phyloP scores from a whole-genome alignment of 1,140 invertebrate species.

The Saccostrea glomerata region DNA sequence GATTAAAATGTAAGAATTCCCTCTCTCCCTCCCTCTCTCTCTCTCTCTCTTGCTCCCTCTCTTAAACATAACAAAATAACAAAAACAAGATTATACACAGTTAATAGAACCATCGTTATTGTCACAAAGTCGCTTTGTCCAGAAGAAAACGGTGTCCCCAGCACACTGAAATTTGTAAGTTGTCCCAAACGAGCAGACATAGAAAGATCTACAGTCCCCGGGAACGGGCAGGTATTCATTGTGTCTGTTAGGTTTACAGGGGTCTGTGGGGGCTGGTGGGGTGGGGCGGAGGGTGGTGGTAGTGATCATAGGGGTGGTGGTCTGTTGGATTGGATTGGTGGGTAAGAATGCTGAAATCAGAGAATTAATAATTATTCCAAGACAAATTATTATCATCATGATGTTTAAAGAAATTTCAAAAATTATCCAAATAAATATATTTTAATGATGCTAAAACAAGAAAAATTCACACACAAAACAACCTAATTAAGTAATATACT shows the following conservation, averaged over 20 bases:
- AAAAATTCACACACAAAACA: too few species aligned
- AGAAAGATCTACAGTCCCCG: slow-evolving; percentile 55
- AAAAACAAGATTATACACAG: slow-evolving; percentile 31
- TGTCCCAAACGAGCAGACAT: slow-evolving; percentile 57
- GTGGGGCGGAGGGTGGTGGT: background rate
- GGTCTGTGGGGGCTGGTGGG: slow-evolving; percentile 38
- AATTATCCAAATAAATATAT: too few species aligned
- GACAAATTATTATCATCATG: too few species aligned
- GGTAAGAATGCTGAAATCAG: background rate
- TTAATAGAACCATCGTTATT: slow-evolving; percentile 52
- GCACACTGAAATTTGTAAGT: slow-evolving; percentile 58
- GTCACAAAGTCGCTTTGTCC: slow-evolving; percentile 48
- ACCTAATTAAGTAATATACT: too few species aligned
- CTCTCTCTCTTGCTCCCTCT: slow-evolving; percentile 4
- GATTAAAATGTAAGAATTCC: background rate
- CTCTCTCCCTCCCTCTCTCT: background rate
- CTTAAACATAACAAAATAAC: background rate
- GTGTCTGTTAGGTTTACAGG: slow-evolving; percentile 55
- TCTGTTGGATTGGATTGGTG: background rate
- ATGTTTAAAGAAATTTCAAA: too few species aligned
- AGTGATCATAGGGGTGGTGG: background rate
- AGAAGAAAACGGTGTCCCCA: slow-evolving; percentile 49
- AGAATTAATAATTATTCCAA: background rate
- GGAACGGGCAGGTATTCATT: slow-evolving; percentile 53
- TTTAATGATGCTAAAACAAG: too few species aligned